A percentile compares a stretch with the other conserved stretches of the same genome.
phyloP scores from a whole-genome alignment of 64 coral and sea anemone species.

The Dendronephthya gigantea region DNA sequence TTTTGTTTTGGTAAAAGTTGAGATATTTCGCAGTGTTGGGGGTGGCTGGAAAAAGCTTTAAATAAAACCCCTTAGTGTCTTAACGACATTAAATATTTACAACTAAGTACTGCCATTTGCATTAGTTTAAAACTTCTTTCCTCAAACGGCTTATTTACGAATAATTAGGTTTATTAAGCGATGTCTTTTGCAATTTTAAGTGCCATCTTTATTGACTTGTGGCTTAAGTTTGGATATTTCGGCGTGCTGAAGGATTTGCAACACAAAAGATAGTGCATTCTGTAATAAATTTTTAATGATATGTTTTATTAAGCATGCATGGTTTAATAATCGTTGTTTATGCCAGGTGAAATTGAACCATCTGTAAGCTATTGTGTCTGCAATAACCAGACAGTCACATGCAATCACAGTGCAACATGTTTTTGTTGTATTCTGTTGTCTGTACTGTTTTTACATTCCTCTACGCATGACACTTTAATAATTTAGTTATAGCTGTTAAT shows the following conservation, averaged over 20 bases:
- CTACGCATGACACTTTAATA: too few relatives aligned
- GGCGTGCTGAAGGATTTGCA: not conserved
- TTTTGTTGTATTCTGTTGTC: too few relatives aligned
- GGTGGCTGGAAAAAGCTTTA: not conserved
- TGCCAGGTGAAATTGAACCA: not conserved
- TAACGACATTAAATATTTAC: not conserved
- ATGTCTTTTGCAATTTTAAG: not conserved
- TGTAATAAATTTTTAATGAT: not conserved
- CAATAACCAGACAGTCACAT: too few relatives aligned
- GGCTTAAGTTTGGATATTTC: not conserved
- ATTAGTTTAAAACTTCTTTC: not conserved
- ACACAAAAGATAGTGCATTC: not conserved
- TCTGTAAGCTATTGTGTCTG: too few relatives aligned
- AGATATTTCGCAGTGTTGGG: not conserved
- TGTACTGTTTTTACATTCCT: too few relatives aligned
- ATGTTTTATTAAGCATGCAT: not conserved
- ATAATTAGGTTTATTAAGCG: not conserved
- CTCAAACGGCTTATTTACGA: not conserved
- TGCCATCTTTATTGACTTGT: not conserved
- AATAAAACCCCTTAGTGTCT: not conserved
- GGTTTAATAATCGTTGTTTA: not conserved
- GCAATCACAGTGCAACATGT: too few relatives aligned
- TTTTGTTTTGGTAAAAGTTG: too few relatives aligned
- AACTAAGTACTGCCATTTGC: not conserved
- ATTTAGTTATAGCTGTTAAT: too few relatives aligned